Evolutionary conservation across 2,113 vertebrate genomes (phyloP).

Genomic region (Nymphicus hollandicus): DNA sequence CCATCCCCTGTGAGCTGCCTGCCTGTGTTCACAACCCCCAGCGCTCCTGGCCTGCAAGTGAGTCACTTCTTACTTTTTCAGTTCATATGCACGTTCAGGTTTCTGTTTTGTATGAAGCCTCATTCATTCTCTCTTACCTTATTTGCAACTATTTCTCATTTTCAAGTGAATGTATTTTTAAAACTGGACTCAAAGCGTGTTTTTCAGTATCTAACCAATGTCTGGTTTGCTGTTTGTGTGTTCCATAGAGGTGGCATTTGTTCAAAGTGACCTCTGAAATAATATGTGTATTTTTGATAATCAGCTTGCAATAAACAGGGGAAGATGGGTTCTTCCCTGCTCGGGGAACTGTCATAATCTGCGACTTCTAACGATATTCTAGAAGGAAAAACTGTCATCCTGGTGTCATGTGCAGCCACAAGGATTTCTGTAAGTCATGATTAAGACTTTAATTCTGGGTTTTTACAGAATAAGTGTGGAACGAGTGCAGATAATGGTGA

Average conservation of each 20-base stretch:
- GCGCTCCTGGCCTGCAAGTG: background rate
- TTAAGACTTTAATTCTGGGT: slow-evolving; percentile 37
- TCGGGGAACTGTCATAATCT: background rate
- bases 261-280: slow-evolving; percentile 18
- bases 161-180: slow-evolving; percentile 38
- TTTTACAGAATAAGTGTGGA: background rate
- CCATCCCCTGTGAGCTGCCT: fast-evolving
- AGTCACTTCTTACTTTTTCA: background rate
- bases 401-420: slow-evolving; percentile 37
- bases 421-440: slow-evolving; percentile 52
- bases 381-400: slow-evolving; percentile 1
- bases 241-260: background rate
- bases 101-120: background rate
- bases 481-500: slow-evolving; percentile 22
- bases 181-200: background rate
- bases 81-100: background rate
- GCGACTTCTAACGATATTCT: slow-evolving; percentile 3
- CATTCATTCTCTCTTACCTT: background rate
- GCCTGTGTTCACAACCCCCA: background rate
- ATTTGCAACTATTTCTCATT: slow-evolving; percentile 44
- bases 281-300: background rate
- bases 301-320: slow-evolving; percentile 19
- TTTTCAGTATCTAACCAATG: slow-evolving; percentile 12
- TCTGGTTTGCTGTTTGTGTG: background rate
- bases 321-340: background rate